These are phyloP conservation scores for Otolemur crassicaudatus DNA, from an alignment of 2,797 vertebrate genomes.

Conservation along the genomic window DNA sequence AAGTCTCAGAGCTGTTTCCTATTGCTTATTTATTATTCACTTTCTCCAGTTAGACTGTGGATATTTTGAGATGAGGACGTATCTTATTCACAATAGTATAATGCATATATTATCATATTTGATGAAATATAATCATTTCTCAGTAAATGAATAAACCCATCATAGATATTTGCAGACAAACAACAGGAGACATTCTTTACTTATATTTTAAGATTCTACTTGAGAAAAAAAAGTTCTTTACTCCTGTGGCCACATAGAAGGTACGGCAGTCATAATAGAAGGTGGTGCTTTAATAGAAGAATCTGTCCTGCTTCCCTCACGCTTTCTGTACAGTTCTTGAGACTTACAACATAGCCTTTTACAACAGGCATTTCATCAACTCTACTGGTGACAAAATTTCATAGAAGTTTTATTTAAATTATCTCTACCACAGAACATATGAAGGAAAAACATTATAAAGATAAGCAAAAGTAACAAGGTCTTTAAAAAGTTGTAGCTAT, in stretches of 20 bases:
- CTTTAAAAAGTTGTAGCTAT: neutral
- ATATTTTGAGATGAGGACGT: neutral
- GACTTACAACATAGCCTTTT: neutral
- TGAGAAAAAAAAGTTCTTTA: neutral
- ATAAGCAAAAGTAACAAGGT: neutral
- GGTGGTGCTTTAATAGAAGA: neutral
- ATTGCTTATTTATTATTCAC: neutral
- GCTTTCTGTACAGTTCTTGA: neutral
- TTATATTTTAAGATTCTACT: neutral
- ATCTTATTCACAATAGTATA: neutral
- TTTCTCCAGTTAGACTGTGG: neutral
- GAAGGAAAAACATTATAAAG: neutral
- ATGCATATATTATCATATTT: neutral
- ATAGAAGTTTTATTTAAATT: neutral
- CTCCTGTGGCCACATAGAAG: neutral
- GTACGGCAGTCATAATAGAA: neutral
- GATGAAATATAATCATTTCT: neutral
- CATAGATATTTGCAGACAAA: neutral
- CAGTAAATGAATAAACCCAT: neutral
- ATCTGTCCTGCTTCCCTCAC: neutral
- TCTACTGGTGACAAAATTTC: neutral
- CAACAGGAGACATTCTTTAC: neutral
- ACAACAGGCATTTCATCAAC: neutral
- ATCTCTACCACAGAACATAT: neutral
- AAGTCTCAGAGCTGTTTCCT: neutral